Base-by-base conservation (phyloP, 37 sponge, comb jelly and placozoan species). In the Halichondria panicea region DNA sequence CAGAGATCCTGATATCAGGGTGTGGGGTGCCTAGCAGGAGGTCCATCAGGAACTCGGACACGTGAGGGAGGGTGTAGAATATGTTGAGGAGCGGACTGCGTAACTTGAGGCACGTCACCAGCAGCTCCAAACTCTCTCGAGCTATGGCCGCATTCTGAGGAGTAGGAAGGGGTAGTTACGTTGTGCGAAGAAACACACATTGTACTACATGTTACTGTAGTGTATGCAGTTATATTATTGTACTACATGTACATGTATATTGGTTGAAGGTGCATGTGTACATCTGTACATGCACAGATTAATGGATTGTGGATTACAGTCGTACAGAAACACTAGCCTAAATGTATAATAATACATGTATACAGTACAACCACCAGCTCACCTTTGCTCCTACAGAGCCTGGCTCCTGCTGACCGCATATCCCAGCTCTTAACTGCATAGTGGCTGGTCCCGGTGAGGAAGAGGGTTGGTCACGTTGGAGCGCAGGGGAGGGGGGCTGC, bases 111-210 rank as follows among this genome's bases (percentile, higher is more conserved):
- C 92, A 91, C 8, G 86, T 87, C 46, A 91, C 82, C 36, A 94
- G 68, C 66, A 94, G 78, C 48, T 86, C 91, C 55, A 94, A 38
- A 35, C 91, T 72, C 44, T 85, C 90, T 39, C 81, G 56, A 41
- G 92, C 91, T 18, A 94, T 87, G 34, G 69, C 69, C 3, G 87
- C 75, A 79, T 94, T 88, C 92, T 94, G 37, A 5, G 67, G 39
- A 22, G 43, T 12, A 36, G 56, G 54, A 46, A 32, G 33, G 32
- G 71, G 60, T 33, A 75, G 46, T 44, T 9, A 27, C 25, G 45
- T 6, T 24, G 73, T 24, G n/a, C n/a, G 6, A 28, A 5, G 15
- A 28, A 28, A 3, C 37, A 35, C 40, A 66, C 21, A 19, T 11
- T n/a, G n/a, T n/a, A n/a, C n/a, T n/a, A n/a, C n/a, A n/a, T n/a